Conservation (phyloP, 2,797 vertebrate genomes). For the Trematomus bernacchii region DNA sequence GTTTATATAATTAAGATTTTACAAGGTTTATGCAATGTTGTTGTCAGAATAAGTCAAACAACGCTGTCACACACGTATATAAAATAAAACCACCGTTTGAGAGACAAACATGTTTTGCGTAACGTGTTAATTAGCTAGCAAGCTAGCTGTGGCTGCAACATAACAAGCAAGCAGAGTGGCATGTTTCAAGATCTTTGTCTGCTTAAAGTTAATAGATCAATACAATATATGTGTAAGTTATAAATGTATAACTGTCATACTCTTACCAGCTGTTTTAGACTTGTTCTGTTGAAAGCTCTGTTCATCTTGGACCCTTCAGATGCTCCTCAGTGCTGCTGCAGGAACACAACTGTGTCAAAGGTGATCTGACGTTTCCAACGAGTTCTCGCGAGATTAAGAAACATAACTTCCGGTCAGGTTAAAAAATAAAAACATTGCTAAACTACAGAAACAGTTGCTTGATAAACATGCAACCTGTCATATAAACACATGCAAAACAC, state of each 20-base stretch:
- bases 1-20: background rate
- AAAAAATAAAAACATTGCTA: background rate
- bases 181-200: background rate
- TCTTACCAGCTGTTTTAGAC: slow-evolving; percentile 77
- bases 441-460: background rate
- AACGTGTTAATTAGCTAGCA: background rate
- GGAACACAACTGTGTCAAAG: slow-evolving; percentile 60
- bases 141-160: slow-evolving; percentile 28
- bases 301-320: slow-evolving; percentile 68
- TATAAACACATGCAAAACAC: too few relatives aligned
- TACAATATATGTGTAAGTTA: background rate
- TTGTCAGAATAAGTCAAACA: background rate
- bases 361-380: slow-evolving; percentile 20
- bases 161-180: background rate
- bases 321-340: slow-evolving; percentile 4
- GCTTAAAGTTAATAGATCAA: background rate
- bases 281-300: slow-evolving; percentile 68
- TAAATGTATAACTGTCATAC: background rate
- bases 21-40: rapidly evolving
- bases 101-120: background rate
- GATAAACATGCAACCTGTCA: too few relatives aligned
- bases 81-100: rapidly evolving
- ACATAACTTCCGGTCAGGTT: slow-evolving; percentile 11
- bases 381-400: slow-evolving; percentile 72
- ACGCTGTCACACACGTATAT: background rate